Conservation (phyloP, 2,888 invertebrate genomes). For the Caenorhabditis angaria region DNA sequence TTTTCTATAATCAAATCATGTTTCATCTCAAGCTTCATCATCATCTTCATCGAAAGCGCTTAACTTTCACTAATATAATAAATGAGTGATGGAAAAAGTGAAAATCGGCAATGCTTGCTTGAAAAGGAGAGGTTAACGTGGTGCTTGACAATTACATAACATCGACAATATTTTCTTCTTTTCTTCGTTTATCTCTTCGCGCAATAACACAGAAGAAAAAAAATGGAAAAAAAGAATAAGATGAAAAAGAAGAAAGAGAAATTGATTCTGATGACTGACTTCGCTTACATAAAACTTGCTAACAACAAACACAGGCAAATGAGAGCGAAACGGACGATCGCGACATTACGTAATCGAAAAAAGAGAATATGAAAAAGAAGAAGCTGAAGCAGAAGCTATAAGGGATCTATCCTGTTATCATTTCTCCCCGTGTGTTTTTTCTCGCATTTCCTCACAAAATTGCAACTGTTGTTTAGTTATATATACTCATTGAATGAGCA, state of each 20-base stretch:
- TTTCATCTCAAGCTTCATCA: not conserved
- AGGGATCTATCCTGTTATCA: not conserved
- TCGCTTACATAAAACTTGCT: constrained; percentile 42
- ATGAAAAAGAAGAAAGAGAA: constrained; percentile 46
- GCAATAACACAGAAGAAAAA: not conserved
- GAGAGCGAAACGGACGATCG: constrained; percentile 36
- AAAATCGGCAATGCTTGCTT: not conserved
- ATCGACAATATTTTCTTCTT: not conserved
- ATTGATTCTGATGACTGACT: constrained; percentile 26
- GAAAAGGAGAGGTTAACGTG: constrained; percentile 8
- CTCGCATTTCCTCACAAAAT: not conserved
- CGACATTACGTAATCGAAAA: constrained; percentile 3
- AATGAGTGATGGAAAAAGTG: constrained; percentile 4
- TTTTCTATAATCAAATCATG: constrained; percentile 1
- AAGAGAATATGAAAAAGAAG: not conserved
- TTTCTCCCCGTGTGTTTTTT: not conserved
- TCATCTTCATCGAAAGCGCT: not conserved
- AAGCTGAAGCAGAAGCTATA: not conserved
- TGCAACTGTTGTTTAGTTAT: constrained; percentile 1
- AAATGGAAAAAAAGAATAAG: too few species aligned
- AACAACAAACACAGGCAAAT: constrained; percentile 33
- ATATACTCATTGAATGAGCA: not conserved
- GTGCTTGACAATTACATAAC: constrained; percentile 7
- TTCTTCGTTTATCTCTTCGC: not conserved
- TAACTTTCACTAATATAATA: constrained; percentile 1